Percentiles rank a stretch among this genome's conserved stretches.
Conservation (phyloP, 64 coral and sea anemone species). For the Porites australiensis region DNA sequence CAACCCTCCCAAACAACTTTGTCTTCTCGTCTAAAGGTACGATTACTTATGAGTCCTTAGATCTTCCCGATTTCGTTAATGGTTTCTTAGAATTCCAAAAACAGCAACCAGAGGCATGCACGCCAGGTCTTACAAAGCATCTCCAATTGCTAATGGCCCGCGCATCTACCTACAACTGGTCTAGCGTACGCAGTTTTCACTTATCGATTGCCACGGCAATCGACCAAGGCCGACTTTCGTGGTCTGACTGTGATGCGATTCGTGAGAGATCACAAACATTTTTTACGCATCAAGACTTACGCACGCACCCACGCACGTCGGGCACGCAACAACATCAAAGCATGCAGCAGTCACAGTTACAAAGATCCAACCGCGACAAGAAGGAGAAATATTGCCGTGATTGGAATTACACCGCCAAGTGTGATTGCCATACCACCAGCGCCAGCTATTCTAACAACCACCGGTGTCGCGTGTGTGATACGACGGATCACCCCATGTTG, state of each 20-base stretch:
- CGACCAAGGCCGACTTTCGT: too few relatives aligned
- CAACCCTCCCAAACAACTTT: slow-evolving; percentile 4
- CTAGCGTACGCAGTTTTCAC: neutral
- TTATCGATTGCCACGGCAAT: neutral
- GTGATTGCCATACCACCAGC: too few relatives aligned
- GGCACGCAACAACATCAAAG: neutral
- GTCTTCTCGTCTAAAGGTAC: slow-evolving; percentile 10
- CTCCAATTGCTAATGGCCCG: neutral
- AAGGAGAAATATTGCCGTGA: neutral
- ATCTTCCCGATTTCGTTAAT: neutral
- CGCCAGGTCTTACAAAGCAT: too few relatives aligned
- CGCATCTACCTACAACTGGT: neutral
- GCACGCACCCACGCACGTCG: neutral
- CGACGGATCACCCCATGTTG: too few relatives aligned
- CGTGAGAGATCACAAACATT: neutral
- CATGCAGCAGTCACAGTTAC: neutral
- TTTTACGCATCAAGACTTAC: neutral
- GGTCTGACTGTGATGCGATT: neutral
- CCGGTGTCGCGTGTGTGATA: too few relatives aligned
- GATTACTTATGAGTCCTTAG: neutral
- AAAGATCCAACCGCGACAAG: neutral
- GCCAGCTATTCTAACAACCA: too few relatives aligned
- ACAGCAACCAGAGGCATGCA: neutral
- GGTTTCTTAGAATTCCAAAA: neutral
- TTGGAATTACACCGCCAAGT: too few relatives aligned